These are phyloP conservation scores for Chionodraco myersi DNA, from an alignment of 2,113 vertebrate genomes.

Conservation along the genomic window DNA sequence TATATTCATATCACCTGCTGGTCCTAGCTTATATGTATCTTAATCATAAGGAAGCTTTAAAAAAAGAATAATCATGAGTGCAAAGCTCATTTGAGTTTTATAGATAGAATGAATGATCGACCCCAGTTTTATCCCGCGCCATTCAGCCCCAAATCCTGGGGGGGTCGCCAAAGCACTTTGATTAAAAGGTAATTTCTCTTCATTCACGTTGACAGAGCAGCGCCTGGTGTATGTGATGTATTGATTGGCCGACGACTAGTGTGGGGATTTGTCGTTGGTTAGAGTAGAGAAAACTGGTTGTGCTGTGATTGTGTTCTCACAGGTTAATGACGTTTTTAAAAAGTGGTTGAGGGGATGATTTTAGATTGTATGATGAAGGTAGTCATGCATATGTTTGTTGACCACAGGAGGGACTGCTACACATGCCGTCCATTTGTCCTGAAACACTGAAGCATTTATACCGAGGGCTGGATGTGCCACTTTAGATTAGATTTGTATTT, in stretches of 20 bases:
- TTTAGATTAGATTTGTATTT: constrained; percentile 23
- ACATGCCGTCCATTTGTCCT: neutral
- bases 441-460: neutral
- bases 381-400: neutral
- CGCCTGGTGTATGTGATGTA: constrained; percentile 21
- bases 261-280: neutral
- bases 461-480: constrained; percentile 23
- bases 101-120: constrained; percentile 23
- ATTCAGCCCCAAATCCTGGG: neutral
- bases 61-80: constrained; percentile 4
- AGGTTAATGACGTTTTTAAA: neutral
- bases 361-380: constrained; percentile 5
- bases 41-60: constrained; percentile 37
- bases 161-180: constrained; percentile 62
- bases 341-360: neutral
- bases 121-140: constrained; percentile 40
- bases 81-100: neutral
- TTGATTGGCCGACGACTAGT: neutral
- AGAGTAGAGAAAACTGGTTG: neutral
- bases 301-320: constrained; percentile 22
- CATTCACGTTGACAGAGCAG: neutral
- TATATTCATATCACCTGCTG: constrained; percentile 38
- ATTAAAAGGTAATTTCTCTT: constrained; percentile 14
- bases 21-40: constrained; percentile 31
- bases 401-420: constrained; percentile 37